Evolutionary conservation across 2,797 vertebrate genomes (phyloP).

Genomic region (Fundulus diaphanus): DNA sequence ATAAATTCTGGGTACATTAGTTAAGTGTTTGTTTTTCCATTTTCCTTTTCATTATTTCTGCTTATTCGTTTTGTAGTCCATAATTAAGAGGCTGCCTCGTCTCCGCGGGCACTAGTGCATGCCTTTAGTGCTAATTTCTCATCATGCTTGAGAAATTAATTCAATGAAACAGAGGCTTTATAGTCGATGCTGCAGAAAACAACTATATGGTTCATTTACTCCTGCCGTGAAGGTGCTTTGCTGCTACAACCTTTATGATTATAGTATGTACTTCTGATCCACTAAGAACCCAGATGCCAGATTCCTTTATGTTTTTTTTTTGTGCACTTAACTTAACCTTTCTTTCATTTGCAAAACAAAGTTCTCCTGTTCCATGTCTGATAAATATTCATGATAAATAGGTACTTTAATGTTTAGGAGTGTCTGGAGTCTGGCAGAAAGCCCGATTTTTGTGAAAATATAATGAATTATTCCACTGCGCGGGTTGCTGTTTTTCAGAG

Average conservation of each 20-base stretch:
- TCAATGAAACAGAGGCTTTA: constrained; percentile 36
- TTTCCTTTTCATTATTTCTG: background rate
- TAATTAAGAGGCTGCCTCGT: constrained; percentile 12
- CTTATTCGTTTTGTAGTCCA: constrained; percentile 2
- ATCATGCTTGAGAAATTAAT: constrained; percentile 66
- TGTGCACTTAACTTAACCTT: background rate
- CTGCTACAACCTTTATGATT: background rate
- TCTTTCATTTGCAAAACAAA: constrained; percentile 31
- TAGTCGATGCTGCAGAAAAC: constrained; percentile 11
- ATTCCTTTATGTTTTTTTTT: background rate
- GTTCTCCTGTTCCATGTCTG: constrained; percentile 21
- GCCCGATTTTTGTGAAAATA: background rate
- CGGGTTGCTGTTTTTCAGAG: constrained; percentile 10
- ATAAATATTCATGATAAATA: constrained; percentile 43
- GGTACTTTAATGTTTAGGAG: constrained; percentile 21
- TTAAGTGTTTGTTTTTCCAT: background rate
- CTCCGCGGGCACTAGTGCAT: constrained; percentile 44
- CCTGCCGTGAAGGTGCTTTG: background rate
- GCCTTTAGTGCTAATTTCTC: constrained; percentile 61
- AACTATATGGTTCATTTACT: background rate
- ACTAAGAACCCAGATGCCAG: background rate
- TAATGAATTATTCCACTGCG: constrained; percentile 28
- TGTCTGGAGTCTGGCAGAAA: constrained; percentile 9
- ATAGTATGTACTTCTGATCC: background rate
- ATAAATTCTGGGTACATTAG: constrained; percentile 1